Conservation (phyloP, 2,888 invertebrate genomes). For the Oscheius onirici region DNA sequence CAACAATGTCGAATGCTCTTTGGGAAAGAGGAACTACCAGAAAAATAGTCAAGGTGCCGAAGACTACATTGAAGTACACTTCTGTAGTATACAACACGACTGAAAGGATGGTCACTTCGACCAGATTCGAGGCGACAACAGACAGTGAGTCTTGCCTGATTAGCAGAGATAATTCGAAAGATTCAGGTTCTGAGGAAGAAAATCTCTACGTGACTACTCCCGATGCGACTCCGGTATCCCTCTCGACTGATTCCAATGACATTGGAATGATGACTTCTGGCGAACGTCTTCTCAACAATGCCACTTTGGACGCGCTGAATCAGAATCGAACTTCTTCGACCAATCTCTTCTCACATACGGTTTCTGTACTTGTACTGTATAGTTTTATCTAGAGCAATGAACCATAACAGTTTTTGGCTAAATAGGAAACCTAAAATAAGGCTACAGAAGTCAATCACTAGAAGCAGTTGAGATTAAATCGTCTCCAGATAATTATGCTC, state of each 20-base stretch:
- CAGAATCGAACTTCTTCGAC: conserved; percentile 13
- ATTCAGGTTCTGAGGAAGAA: neutral
- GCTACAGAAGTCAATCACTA: no score
- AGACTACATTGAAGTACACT: conserved; percentile 5
- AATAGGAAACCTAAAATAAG: no score
- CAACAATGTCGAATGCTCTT: conserved; percentile 5
- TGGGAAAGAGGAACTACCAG: conserved; percentile 3
- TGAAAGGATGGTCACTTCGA: conserved; percentile 9
- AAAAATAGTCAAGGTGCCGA: neutral
- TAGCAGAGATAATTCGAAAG: neutral
- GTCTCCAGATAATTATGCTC: no score
- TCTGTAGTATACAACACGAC: neutral
- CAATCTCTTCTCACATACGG: conserved; percentile 17
- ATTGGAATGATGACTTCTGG: conserved; percentile 20
- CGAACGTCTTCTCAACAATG: conserved; percentile 1
- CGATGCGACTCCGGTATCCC: neutral
- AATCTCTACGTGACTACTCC: conserved; percentile 11
- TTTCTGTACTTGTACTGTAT: conserved; percentile 29
- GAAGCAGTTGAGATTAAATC: no score
- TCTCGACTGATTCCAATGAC: conserved; percentile 12
- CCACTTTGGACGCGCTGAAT: conserved; percentile 4
- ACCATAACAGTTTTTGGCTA: neutral
- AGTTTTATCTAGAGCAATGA: conserved; percentile 2
- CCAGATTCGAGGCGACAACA: conserved; percentile 7
- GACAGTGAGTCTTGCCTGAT: neutral